phyloP scores from a whole-genome alignment of 2,797 vertebrate species.

The Mormyrus proboscirostris region DNA sequence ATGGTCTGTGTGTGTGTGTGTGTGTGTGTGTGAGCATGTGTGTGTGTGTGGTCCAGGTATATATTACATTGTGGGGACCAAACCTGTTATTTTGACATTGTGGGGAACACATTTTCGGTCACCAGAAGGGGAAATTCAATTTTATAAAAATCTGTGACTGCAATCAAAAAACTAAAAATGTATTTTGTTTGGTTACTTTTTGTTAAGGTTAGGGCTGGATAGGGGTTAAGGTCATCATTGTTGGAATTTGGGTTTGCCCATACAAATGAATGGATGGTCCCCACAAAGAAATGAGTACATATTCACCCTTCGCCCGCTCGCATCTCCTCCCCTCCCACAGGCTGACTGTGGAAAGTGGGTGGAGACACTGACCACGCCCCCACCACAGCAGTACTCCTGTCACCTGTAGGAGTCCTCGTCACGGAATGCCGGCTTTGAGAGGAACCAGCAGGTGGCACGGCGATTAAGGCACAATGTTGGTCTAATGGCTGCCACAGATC shows the following conservation, averaged over 20 bases:
- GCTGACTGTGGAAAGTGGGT: neutral
- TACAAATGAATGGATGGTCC: neutral
- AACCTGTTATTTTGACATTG: neutral
- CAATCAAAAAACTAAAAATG: neutral
- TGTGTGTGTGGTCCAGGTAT: constrained; percentile 14
- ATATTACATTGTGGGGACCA: neutral
- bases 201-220: neutral
- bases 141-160: neutral
- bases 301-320: too few species aligned
- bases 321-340: neutral
- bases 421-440: neutral
- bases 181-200: neutral
- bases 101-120: neutral
- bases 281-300: neutral
- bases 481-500: neutral
- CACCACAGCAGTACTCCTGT: neutral
- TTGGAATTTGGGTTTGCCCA: neutral
- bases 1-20: neutral
- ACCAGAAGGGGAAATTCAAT: neutral
- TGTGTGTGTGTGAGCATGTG: neutral
- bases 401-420: neutral
- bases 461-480: neutral
- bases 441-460: neutral
- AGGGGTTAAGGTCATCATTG: neutral
- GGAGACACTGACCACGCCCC: neutral